phyloP scores from a whole-genome alignment of 2,113 vertebrate species.

The Hoplias malabaricus region DNA sequence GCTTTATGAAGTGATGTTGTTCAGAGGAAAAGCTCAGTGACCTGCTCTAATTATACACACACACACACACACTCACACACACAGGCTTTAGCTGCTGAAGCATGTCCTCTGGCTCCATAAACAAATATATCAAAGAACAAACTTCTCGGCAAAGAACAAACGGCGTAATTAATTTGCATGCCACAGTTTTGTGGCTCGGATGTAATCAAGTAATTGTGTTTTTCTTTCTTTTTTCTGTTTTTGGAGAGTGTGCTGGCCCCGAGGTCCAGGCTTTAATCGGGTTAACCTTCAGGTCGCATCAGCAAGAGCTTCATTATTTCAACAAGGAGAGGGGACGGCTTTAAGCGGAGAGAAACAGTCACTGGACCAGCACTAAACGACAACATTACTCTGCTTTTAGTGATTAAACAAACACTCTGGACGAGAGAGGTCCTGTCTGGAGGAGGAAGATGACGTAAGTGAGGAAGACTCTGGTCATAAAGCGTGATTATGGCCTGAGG shows the following conservation, averaged over 20 bases:
- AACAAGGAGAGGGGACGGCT: constrained; percentile 60
- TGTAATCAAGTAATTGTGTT: constrained; percentile 47
- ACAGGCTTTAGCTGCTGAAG: neutral
- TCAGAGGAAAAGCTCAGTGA: neutral
- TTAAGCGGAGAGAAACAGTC: constrained; percentile 58
- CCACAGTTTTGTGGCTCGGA: constrained; percentile 18
- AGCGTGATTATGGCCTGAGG: neutral
- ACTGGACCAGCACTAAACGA: constrained; percentile 62
- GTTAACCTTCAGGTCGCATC: constrained; percentile 60
- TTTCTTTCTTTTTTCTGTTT: constrained; percentile 48
- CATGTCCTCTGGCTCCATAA: neutral
- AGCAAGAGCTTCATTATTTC: constrained; percentile 62
- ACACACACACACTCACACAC: too few species aligned
- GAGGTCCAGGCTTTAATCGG: constrained; percentile 59
- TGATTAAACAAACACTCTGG: constrained; percentile 61
- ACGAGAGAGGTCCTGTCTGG: neutral
- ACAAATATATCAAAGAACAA: constrained; percentile 21
- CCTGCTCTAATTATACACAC: neutral
- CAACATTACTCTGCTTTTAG: constrained; percentile 60
- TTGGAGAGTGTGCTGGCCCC: constrained; percentile 32
- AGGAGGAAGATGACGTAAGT: neutral
- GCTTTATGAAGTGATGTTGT: neutral
- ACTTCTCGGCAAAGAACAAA: constrained; percentile 8
- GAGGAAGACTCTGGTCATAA: neutral
- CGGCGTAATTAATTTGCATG: constrained; percentile 37